Percentiles rank a stretch among this genome's conserved stretches.
Conservation (phyloP, 2,113 vertebrate species). For the Tychaedon coryphoeus region DNA sequence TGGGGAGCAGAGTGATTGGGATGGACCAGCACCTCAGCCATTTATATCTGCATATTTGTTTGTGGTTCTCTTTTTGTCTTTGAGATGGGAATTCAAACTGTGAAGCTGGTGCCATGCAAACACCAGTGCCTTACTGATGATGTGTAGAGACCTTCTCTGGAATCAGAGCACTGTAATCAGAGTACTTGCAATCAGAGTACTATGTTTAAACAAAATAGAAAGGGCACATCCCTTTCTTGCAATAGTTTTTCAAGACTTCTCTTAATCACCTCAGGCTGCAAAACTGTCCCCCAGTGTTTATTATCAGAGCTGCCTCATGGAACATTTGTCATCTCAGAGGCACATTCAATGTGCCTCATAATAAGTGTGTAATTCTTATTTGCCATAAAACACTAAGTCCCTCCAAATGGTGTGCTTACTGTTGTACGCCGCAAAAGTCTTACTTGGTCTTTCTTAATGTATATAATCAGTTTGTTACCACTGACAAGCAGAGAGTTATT, state of each 20-base stretch:
- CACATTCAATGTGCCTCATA: neutral
- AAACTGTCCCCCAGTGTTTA: neutral
- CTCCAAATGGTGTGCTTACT: neutral
- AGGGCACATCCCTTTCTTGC: neutral
- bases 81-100: neutral
- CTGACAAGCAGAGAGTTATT: neutral
- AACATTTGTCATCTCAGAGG: neutral
- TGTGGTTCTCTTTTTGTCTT: neutral
- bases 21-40: neutral
- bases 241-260: neutral
- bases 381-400: neutral
- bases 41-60: neutral
- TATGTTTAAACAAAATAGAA: neutral
- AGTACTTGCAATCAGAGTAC: neutral
- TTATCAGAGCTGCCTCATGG: neutral
- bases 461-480: neutral
- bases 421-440: neutral
- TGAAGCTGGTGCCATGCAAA: neutral
- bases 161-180: neutral
- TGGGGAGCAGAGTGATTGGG: fast-evolving
- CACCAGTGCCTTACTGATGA: neutral
- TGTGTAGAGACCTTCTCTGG: neutral
- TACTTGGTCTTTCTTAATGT: neutral
- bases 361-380: neutral
- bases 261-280: neutral